A percentile compares a stretch with the other conserved stretches of the same genome.
Evolutionary conservation across 2,888 invertebrate species (phyloP).

Genomic region (Abscondita cerata): DNA sequence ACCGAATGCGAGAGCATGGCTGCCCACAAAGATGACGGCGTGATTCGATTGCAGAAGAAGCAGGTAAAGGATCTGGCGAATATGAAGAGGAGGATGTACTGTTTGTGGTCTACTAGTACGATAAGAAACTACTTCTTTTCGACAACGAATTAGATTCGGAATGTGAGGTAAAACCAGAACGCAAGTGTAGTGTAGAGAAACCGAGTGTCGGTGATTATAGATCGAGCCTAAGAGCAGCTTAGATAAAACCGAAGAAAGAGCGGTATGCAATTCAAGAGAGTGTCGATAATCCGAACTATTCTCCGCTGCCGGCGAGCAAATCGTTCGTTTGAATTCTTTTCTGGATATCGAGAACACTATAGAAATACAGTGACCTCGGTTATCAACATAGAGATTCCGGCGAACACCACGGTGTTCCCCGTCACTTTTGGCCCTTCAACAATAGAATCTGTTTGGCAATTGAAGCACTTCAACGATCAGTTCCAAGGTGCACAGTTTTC

Average conservation of each 20-base stretch:
- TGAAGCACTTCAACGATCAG: constrained; percentile 26
- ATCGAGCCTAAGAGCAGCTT: constrained; percentile 54
- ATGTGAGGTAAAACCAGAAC: constrained; percentile 54
- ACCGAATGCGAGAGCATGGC: constrained; percentile 76
- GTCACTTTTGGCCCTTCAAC: constrained; percentile 14
- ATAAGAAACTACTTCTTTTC: constrained; percentile 75
- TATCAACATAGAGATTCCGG: constrained; percentile 45
- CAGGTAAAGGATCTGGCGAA: constrained; percentile 54
- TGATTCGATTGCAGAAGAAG: constrained; percentile 60
- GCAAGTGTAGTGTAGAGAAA: constrained; percentile 46
- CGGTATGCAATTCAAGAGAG: constrained; percentile 13
- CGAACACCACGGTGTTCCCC: constrained; percentile 7
- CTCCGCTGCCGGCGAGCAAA: constrained; percentile 14
- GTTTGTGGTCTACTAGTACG: constrained; percentile 77
- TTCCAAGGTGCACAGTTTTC: constrained; percentile 6
- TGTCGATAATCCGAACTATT: constrained; percentile 28
- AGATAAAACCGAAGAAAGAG: constrained; percentile 59
- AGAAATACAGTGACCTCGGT: constrained; percentile 48
- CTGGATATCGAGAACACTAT: constrained; percentile 32
- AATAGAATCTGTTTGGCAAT: constrained; percentile 10
- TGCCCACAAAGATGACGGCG: constrained; percentile 66
- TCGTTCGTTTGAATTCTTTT: constrained; percentile 51
- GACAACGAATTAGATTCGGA: constrained; percentile 79
- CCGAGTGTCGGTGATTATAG: constrained; percentile 46
- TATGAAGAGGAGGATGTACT: constrained; percentile 62